A percentile compares a stretch with the other conserved stretches of the same genome.
Evolutionary conservation across 2,113 vertebrate species (phyloP).

Genomic region (Columbina picui): DNA sequence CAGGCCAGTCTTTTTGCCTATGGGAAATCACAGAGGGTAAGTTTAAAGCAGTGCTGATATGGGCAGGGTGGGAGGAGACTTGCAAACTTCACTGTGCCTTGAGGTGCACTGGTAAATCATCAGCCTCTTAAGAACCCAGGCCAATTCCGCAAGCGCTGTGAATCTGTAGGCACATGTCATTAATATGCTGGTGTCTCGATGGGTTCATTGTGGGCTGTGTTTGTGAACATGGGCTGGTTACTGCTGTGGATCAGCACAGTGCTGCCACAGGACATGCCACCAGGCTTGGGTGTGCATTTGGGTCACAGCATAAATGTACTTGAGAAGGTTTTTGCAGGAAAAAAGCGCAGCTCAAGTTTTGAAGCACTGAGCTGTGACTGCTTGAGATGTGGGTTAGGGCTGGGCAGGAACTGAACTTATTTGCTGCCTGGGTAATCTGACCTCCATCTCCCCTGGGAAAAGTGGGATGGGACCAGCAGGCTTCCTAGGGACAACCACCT

Average conservation of each 20-base stretch:
- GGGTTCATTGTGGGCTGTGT: fast-evolving
- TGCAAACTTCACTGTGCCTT: background rate
- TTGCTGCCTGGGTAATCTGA: background rate
- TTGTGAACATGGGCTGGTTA: background rate
- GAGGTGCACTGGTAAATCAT: background rate
- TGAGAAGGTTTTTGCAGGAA: background rate
- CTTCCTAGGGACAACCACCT: background rate
- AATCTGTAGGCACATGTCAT: background rate
- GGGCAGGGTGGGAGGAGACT: background rate
- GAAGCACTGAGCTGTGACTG: background rate
- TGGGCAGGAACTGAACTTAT: background rate
- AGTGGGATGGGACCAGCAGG: background rate
- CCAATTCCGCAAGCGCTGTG: fast-evolving
- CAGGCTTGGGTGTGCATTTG: background rate
- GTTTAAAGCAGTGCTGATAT: background rate
- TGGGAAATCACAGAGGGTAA: fast-evolving
- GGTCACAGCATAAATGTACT: background rate
- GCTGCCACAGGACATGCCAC: background rate
- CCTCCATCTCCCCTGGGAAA: background rate
- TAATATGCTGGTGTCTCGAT: background rate
- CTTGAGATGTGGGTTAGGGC: background rate
- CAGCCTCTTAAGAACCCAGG: background rate
- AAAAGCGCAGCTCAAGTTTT: background rate
- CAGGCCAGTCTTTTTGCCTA: fast-evolving
- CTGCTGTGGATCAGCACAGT: fast-evolving